Conservation (phyloP, 2,888 invertebrate species). For the Limenitis camilla region DNA sequence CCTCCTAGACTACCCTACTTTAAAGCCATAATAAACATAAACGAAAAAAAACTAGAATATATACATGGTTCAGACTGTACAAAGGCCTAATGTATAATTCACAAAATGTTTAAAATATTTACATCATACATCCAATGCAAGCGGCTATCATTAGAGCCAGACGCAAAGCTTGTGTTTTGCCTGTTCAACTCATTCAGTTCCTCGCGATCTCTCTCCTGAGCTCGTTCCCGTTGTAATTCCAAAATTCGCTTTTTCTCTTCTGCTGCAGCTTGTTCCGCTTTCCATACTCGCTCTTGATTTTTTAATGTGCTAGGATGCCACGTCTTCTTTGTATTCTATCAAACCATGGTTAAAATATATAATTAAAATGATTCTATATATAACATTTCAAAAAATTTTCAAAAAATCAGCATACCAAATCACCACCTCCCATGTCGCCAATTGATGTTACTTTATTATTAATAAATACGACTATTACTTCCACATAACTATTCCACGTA, state of each 20-base stretch:
- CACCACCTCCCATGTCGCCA: too few species aligned
- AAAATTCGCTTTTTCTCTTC: conserved; percentile 79
- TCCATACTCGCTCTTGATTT: conserved; percentile 86
- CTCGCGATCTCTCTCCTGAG: conserved; percentile 78
- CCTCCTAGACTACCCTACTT: too few species aligned
- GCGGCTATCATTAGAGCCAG: conserved; percentile 75
- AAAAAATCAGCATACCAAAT: too few species aligned
- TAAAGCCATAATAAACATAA: too few species aligned
- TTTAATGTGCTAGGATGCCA: conserved; percentile 87
- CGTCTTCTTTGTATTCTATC: conserved; percentile 84
- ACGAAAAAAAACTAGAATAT: too few species aligned
- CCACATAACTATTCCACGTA: too few species aligned
- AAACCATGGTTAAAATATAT: conserved; percentile 10
- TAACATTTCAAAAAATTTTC: too few species aligned
- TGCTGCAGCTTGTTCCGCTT: conserved; percentile 82
- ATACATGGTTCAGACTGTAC: neutral
- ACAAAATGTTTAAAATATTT: conserved; percentile 25
- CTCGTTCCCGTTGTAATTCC: conserved; percentile 79
- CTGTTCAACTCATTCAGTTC: conserved; percentile 78
- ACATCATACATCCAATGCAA: conserved; percentile 94
- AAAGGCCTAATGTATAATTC: neutral
- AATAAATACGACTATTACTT: too few species aligned
- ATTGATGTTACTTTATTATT: too few species aligned
- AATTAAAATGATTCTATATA: too few species aligned
- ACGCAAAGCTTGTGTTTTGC: too few species aligned